These are phyloP conservation scores for Ganaspis sp. DNA, from an alignment of 1,140 invertebrate species.

Conservation along the genomic window DNA sequence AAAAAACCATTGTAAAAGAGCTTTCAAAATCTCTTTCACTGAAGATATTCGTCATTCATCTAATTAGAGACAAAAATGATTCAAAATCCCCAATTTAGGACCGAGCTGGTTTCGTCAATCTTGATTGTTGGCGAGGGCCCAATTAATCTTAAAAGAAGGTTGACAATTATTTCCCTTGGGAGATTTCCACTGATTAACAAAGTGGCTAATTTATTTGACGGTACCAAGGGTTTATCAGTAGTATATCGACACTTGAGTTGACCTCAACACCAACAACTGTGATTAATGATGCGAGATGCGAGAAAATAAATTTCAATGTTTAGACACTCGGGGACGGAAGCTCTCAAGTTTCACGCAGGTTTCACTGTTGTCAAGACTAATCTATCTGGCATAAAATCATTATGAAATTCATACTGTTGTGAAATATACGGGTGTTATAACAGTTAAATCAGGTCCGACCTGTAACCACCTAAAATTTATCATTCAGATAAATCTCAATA, in stretches of 20 bases:
- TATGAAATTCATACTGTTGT: slow-evolving; percentile 23
- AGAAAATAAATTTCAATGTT: background rate
- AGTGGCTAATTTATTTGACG: background rate
- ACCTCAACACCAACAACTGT: background rate
- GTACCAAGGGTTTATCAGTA: background rate
- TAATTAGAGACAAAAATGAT: no score
- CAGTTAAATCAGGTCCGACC: slow-evolving; percentile 23
- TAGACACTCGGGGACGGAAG: slow-evolving; percentile 8
- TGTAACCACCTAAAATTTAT: slow-evolving; percentile 15
- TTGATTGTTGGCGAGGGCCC: no score
- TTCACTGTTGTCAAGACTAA: slow-evolving; percentile 6
- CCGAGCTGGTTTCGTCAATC: no score
- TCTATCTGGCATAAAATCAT: slow-evolving; percentile 6
- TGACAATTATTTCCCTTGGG: no score
- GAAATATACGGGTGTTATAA: slow-evolving; percentile 5
- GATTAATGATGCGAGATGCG: slow-evolving; percentile 1
- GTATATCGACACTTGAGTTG: slow-evolving; percentile 7
- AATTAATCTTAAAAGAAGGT: no score
- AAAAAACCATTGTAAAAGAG: no score
- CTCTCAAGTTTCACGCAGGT: background rate
- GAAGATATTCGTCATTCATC: no score
- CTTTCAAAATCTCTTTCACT: no score
- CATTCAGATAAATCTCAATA: background rate
- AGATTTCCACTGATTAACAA: background rate
- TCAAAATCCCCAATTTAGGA: no score